A percentile compares a stretch with the other conserved stretches of the same genome.
Evolutionary conservation across 2,113 vertebrate species (phyloP).

Genomic region (Elanoides forficatus): DNA sequence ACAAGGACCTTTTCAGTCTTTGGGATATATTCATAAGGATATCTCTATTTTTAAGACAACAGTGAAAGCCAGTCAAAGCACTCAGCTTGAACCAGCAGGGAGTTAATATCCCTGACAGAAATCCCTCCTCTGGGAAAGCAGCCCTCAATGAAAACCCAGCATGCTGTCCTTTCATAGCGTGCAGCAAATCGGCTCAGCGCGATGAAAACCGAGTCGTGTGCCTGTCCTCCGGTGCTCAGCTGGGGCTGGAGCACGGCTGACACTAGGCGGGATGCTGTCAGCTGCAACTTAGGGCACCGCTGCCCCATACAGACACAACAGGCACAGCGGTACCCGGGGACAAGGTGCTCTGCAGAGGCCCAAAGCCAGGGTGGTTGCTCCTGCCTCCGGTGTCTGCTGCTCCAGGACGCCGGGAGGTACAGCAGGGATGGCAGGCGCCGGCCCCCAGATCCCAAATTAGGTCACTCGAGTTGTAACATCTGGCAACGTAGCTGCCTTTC

Average conservation of each 20-base stretch:
- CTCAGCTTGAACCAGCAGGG: not conserved
- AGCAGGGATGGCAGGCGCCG: not conserved
- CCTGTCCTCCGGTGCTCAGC: fast-evolving
- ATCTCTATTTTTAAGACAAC: not conserved
- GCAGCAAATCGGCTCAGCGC: not conserved
- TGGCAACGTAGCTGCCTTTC: not conserved
- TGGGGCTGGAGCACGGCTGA: fast-evolving
- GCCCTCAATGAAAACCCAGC: not conserved
- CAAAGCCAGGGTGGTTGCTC: too few species aligned
- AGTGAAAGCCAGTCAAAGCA: not conserved
- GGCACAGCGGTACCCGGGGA: fast-evolving
- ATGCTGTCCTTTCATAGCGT: fast-evolving
- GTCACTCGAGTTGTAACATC: not conserved
- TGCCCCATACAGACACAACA: fast-evolving
- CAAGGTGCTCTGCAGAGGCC: not conserved
- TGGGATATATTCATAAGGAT: not conserved
- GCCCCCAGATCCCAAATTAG: not conserved
- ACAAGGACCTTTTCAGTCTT: not conserved
- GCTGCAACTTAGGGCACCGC: fast-evolving
- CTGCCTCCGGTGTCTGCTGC: not conserved
- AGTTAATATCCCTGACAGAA: not conserved
- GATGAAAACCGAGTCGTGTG: fast-evolving
- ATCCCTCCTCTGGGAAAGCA: not conserved
- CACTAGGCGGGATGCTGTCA: not conserved
- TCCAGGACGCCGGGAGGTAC: fast-evolving